These are phyloP conservation scores for Puffinus mauretanicus DNA, from an alignment of 2,113 vertebrate species.

Conservation along the genomic window DNA sequence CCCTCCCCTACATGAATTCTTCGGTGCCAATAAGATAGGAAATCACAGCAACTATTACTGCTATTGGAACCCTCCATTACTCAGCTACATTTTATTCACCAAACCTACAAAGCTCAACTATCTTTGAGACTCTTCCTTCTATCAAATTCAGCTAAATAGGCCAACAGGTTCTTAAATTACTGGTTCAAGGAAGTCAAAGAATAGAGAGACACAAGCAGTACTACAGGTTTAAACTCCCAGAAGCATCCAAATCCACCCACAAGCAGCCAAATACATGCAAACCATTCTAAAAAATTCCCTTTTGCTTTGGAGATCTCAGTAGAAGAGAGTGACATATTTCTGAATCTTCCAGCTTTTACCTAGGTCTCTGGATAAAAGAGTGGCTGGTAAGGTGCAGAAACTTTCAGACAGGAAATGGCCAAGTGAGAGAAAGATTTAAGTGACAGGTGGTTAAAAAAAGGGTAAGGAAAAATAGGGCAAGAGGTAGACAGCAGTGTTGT, in stretches of 20 bases:
- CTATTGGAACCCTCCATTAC: not conserved
- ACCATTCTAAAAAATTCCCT: not conserved
- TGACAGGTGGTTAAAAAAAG: not conserved
- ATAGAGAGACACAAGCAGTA: not conserved
- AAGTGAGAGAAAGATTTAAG: not conserved
- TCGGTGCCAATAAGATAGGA: not conserved
- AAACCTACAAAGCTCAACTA: not conserved
- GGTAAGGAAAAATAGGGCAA: not conserved
- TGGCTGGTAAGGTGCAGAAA: not conserved
- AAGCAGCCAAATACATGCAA: conserved; percentile 14
- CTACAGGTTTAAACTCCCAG: conserved; percentile 36
- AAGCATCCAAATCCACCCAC: not conserved
- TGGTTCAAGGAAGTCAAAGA: conserved; percentile 5
- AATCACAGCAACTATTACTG: not conserved
- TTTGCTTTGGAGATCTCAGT: not conserved
- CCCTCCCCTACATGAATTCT: not conserved
- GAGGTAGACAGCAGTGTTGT: not conserved
- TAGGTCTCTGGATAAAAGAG: not conserved
- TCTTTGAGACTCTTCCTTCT: not conserved
- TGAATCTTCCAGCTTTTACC: not conserved
- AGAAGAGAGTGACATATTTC: not conserved
- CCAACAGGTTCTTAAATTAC: conserved; percentile 2
- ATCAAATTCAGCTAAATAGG: not conserved
- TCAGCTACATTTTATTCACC: not conserved
- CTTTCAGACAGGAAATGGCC: not conserved